These are phyloP conservation scores for Coendou prehensilis DNA, from an alignment of 2,797 vertebrate genomes.

Conservation along the genomic window DNA sequence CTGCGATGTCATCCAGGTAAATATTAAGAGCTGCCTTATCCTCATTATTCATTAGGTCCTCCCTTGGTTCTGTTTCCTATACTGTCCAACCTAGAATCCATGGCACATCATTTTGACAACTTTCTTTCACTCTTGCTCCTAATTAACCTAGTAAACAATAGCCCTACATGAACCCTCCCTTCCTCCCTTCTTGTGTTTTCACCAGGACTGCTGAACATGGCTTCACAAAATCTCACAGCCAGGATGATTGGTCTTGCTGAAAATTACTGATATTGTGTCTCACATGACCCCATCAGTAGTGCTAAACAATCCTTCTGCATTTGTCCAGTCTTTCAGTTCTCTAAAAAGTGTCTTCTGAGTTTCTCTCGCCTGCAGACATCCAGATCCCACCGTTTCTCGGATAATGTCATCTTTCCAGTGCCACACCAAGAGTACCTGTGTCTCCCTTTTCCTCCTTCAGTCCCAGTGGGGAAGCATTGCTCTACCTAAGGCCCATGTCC, in stretches of 20 bases:
- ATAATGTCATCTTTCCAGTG: neutral
- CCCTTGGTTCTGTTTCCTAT: neutral
- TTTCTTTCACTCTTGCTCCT: neutral
- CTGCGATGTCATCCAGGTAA: neutral
- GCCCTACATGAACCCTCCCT: neutral
- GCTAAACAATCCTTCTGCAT: neutral
- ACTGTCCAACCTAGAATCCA: neutral
- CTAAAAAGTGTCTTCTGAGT: neutral
- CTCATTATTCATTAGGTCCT: neutral
- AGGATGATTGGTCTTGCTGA: neutral
- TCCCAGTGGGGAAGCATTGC: neutral
- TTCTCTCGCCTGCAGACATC: neutral
- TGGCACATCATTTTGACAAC: neutral
- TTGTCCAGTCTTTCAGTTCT: neutral
- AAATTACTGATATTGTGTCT: neutral
- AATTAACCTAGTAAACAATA: neutral
- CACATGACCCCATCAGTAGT: neutral
- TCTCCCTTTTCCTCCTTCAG: neutral
- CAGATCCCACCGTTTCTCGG: neutral
- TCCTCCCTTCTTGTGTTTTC: neutral
- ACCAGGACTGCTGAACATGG: neutral
- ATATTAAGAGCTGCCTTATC: neutral
- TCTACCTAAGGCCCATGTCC: neutral
- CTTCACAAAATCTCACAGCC: neutral
- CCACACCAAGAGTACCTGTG: neutral